phyloP scores from a whole-genome alignment of 2,888 invertebrate species.

The Myopa testacea region DNA sequence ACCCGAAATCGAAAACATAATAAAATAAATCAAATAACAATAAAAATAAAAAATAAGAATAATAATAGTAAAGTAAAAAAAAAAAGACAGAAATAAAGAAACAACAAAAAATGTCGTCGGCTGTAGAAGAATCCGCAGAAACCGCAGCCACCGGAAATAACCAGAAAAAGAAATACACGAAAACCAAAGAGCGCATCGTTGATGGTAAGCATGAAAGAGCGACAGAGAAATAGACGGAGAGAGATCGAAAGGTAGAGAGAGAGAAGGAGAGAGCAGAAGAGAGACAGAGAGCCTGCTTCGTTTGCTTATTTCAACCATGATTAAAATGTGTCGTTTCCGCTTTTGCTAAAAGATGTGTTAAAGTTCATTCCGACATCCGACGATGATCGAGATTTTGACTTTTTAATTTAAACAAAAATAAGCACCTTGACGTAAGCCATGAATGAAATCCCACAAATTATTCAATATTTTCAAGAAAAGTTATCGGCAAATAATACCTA shows the following conservation, averaged over 20 bases:
- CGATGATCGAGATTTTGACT: too few relatives aligned
- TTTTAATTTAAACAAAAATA: not conserved
- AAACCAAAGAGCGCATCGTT: slow-evolving; percentile 63
- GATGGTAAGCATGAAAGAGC: slow-evolving; percentile 52
- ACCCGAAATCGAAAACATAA: slow-evolving; percentile 14
- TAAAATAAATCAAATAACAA: slow-evolving; percentile 18
- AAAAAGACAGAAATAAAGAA: slow-evolving; percentile 55
- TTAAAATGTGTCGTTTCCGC: slow-evolving; percentile 20
- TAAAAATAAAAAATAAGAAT: slow-evolving; percentile 45
- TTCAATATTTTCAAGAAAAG: too few relatives aligned
- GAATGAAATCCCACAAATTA: too few relatives aligned
- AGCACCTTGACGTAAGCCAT: too few relatives aligned
- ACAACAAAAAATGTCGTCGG: slow-evolving; percentile 53
- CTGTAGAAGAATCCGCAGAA: slow-evolving; percentile 45
- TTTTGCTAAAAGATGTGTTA: not conserved
- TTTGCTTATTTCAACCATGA: not conserved
- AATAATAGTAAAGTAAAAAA: slow-evolving; percentile 58
- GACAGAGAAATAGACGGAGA: not conserved
- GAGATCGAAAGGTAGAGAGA: not conserved
- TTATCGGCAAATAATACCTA: too few relatives aligned
- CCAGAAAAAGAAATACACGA: slow-evolving; percentile 62
- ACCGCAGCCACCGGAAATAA: slow-evolving; percentile 54
- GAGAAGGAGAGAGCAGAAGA: not conserved
- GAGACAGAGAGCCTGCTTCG: not conserved
- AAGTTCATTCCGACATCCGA: too few relatives aligned